Evolutionary conservation across 1,140 invertebrate species (phyloP), one percentile per base, ranked within the genome.

Genomic region (Amphibalanus amphitrite): DNA sequence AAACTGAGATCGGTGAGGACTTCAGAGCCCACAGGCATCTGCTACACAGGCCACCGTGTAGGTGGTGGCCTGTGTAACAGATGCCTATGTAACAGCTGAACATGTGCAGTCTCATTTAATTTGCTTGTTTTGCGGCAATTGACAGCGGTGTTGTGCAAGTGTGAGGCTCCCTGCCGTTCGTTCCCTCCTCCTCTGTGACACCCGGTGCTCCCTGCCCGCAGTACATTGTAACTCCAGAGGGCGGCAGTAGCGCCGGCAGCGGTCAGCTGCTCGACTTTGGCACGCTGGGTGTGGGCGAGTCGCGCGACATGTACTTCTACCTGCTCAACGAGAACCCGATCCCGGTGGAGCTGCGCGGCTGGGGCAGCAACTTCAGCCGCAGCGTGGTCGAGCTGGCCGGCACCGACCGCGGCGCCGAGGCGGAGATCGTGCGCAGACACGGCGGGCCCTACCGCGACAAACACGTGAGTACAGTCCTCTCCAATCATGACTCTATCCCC

Each of bases 291-390:
- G 85, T 87, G 71, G 84, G 85, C 15, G 86, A 86, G 59, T 83
- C 83, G 70, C 85, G 87, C 73, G 84, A 86, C 74, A 84, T 88
- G 40, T 84, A 86, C 74, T 89, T 91, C 80, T 86, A 87, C 30
- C 76, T 91, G n/a, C 81, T 86, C 72, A 91, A 91, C 80, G 83
- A 86, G 74, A 91, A 91, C 80, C 90, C 89, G 26, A 85, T 91
- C 28, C 84, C 85, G 76, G 84, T 91, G 73, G 83, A 84, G 73
- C 78, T 90, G 28, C 84, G 84, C 74, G 84, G 85, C 28, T 87
- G 87, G 83, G 84, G 85, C 64, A 85, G 86, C 10, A 89, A 88
- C 75, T 83, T 88, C 77, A 84, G 85, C n/a, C 83, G 83, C 69
- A 83, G 85, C n/a, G 82, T 82, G 71, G 81, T 89, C 28, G 85